Conservation (phyloP, 1,140 invertebrate genomes). For the Diprion similis region DNA sequence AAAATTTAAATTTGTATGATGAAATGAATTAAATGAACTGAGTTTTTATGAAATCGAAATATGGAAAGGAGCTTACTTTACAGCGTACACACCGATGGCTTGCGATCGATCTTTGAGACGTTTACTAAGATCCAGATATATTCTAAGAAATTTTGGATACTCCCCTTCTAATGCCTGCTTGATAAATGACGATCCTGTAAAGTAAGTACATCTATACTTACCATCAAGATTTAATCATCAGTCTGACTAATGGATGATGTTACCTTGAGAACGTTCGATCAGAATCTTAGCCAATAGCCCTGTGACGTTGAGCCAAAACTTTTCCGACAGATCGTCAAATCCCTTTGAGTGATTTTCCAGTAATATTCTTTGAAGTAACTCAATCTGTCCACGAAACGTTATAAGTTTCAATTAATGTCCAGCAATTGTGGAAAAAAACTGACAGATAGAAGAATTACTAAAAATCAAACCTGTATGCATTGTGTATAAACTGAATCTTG, state of each 20-base stretch:
- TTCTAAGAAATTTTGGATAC: slow-evolving; percentile 82
- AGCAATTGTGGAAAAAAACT: slow-evolving; percentile 25
- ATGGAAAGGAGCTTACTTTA: slow-evolving; percentile 40
- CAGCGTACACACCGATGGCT: slow-evolving; percentile 48
- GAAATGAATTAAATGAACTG: neutral
- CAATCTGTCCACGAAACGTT: slow-evolving; percentile 45
- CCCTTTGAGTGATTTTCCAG: slow-evolving; percentile 51
- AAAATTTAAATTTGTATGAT: slow-evolving; percentile 33
- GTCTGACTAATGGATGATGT: slow-evolving; percentile 20
- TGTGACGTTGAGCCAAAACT: slow-evolving; percentile 66
- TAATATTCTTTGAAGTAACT: slow-evolving; percentile 51
- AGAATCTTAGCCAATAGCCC: slow-evolving; percentile 63
- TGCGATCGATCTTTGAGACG: slow-evolving; percentile 60
- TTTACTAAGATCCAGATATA: slow-evolving; percentile 72
- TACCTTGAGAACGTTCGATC: slow-evolving; percentile 63
- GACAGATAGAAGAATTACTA: slow-evolving; percentile 13
- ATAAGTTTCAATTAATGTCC: slow-evolving; percentile 21
- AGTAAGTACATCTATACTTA: slow-evolving; percentile 46
- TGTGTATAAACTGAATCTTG: slow-evolving; percentile 73
- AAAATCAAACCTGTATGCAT: slow-evolving; percentile 67
- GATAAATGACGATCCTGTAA: slow-evolving; percentile 69
- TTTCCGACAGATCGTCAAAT: slow-evolving; percentile 59
- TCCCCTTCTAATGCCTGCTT: slow-evolving; percentile 88
- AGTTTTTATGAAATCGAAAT: slow-evolving; percentile 19
- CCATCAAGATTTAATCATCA: neutral